Base-by-base conservation (phyloP, 2,888 invertebrate genomes). In the Drosophila testacea region DNA sequence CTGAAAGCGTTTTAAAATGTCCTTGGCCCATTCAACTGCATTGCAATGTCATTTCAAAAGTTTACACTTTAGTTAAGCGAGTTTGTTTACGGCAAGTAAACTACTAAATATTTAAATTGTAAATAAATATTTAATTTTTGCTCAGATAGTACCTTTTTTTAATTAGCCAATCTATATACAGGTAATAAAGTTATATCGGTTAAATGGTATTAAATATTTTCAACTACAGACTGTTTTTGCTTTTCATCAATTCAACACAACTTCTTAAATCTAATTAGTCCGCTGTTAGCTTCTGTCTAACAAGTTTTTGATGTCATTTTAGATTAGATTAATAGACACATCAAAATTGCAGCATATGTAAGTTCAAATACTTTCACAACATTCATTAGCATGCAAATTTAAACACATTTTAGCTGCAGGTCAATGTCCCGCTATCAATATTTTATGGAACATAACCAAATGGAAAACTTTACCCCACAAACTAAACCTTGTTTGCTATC, bases 301-400 rank as follows among this genome's bases (percentile, higher is more conserved):
- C 65, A 57, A 61, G 66, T 55, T 69, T 52, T 27, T 22, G 32
- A 38, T 36, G 9, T 39, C 22, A 38, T 59, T 55, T 46, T 22
- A 44, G 41, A 10, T 11, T 36, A 59, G 7, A 32, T 22, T 22
- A 1, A 6, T 4, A 16, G 16, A 2, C 16, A 16, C 16, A 28
- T 38, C 5, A 16, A 55, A 34, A 34, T 11, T 27, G 36, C 16
- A 5, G 34, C 30, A 13, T 54, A 44, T 59, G 62, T 51, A 44
- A 62, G 62, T 51, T 66, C 41, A 60, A 52, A 66, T 61, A 66
- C 46, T 57, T 65, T 78, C 61, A 67, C 64, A 78, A 57, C 70
- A 79, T 79, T 76, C 72, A 77, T 77, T 71, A 68, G 72, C 57
- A 79, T 79, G 70, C 75, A 79, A 79, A 79, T 77, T 79, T 69